These are phyloP conservation scores for Pollimyrus isidori DNA, from an alignment of 2,113 vertebrate genomes.

Conservation along the genomic window DNA sequence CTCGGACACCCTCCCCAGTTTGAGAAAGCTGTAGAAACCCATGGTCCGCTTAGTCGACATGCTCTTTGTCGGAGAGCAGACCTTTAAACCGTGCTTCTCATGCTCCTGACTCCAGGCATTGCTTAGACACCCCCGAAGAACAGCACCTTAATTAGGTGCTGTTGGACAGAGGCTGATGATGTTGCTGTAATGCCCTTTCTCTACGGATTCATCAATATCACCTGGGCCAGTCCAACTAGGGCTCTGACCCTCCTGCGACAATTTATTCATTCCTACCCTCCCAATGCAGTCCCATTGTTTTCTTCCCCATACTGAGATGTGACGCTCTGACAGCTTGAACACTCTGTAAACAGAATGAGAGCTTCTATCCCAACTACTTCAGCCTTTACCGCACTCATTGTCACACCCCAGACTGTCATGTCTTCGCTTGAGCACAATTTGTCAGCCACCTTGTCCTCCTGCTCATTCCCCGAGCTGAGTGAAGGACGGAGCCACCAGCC, in stretches of 20 bases:
- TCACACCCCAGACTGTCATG: not conserved
- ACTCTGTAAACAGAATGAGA: not conserved
- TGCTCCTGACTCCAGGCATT: not conserved
- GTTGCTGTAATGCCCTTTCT: not conserved
- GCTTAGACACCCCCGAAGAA: not conserved
- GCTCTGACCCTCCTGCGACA: not conserved
- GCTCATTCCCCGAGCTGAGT: not conserved
- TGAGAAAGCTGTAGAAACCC: not conserved
- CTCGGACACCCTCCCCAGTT: not conserved
- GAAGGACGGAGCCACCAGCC: not conserved
- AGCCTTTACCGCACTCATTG: not conserved
- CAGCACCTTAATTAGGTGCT: not conserved
- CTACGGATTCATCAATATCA: not conserved
- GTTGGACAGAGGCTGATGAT: not conserved
- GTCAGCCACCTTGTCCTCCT: not conserved
- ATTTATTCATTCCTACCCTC: not conserved
- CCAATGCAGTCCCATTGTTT: not conserved
- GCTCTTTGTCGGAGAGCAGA: not conserved
- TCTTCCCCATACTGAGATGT: not conserved
- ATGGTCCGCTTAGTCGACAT: not conserved
- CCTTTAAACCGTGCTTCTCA: not conserved
- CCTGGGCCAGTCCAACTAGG: not conserved
- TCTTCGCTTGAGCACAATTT: not conserved
- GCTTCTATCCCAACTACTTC: not conserved
- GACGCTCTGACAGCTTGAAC: not conserved